Evolutionary conservation across 2,888 invertebrate species (phyloP), one percentile per base, ranked within the genome.

Genomic region (Apamea sordens): DNA sequence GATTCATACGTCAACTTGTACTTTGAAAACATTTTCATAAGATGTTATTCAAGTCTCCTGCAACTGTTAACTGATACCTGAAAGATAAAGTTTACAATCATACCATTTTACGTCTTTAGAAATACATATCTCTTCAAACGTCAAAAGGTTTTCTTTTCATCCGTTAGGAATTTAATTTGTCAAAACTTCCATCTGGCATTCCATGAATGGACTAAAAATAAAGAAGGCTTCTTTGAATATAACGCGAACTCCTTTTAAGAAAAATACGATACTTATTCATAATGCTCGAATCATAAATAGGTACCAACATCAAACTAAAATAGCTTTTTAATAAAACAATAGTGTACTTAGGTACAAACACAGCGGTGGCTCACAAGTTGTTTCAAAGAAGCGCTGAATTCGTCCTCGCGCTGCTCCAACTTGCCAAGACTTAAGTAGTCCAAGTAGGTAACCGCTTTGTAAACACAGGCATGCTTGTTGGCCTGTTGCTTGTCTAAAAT

Each of bases 401-500:
- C 68, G 24, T 56, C 59, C 41, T 3, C 32, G 36, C 41, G 24
- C 10, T 7, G 47, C 77, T 41, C 77, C 15, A 50, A 36, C 63
- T 81, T 13, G 41, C 67, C 59, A 41, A 61, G 28, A 56, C 36
- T 32, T 61, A 63, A 80, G 59, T 50, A 50, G 10, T 21, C 13
- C 63, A 56, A 63, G 59, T n/a, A n/a, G n/a, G n/a, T 13, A 10
- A 18, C 47, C 64, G 32, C 83, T 80, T 56, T 73, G 69, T 73
- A n/a, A 47, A 61, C 61, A 53, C 63, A 10, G n/a, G 41, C 41
- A 18, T 11, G 44, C 68, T 15, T 44, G 36, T 59, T 21, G 82
- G 81, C 82, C 70, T 61, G 80, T 76, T 84, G 80, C 73, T 70
- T 61, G 56, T 70, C 63, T 65, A 50, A 47, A 63, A 28, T 61